Evolutionary conservation across 2,113 vertebrate genomes (phyloP).

Genomic region (Sapayoa aenigma): DNA sequence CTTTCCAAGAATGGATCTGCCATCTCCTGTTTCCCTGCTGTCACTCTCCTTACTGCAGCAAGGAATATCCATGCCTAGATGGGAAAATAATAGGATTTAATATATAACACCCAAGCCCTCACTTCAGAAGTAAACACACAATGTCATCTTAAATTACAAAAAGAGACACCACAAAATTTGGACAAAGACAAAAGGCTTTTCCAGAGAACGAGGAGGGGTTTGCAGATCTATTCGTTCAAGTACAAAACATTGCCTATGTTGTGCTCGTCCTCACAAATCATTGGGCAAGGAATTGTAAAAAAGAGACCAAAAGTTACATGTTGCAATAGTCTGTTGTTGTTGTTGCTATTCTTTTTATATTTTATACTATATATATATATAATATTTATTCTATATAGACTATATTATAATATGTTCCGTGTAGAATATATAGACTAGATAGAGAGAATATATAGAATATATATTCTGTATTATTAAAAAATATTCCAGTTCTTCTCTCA

Average conservation of each 20-base stretch:
- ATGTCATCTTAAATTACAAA: not conserved
- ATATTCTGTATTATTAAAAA: not conserved
- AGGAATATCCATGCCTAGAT: not conserved
- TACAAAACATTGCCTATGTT: fast-evolving
- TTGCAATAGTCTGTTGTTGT: not conserved
- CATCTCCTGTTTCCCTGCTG: not conserved
- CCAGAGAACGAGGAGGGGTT: not conserved
- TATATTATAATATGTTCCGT: not conserved
- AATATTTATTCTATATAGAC: not conserved
- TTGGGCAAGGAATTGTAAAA: not conserved
- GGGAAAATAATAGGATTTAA: not conserved
- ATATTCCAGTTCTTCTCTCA: not conserved
- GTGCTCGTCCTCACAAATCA: not conserved
- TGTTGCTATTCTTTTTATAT: not conserved
- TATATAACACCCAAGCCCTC: not conserved
- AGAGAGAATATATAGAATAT: not conserved
- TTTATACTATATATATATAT: not conserved
- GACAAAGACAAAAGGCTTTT: not conserved
- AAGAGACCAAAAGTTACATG: not conserved
- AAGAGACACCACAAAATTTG: not conserved
- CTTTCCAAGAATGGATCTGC: not conserved
- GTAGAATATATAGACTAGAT: not conserved
- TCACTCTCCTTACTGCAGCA: not conserved
- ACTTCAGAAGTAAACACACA: fast-evolving
- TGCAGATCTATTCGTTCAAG: not conserved